Evolutionary conservation across 2,797 vertebrate genomes (phyloP), one percentile per base, ranked within the genome.

Genomic region (Sus cebifrons): DNA sequence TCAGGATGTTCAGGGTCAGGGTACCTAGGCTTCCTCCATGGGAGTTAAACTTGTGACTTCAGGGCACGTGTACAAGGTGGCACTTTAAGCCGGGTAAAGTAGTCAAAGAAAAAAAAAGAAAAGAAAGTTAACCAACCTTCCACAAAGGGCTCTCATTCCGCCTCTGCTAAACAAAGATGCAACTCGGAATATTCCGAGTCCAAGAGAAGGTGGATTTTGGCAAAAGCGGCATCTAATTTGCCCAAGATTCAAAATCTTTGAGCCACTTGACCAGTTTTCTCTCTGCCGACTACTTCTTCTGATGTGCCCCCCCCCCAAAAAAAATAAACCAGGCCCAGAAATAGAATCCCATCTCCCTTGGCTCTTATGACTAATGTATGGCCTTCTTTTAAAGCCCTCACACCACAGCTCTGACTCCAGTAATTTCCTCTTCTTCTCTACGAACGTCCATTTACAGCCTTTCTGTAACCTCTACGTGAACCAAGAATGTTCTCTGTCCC

Each of bases 391-490:
- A 95, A 94, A 97, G 70, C 67, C 52, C 83, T 79, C 32, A 56
- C 40, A 44, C 40, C 73, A 81, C 73, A 62, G 78, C 32, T 84
- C 93, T 40, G 56, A 94, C 88, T 91, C 83, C 29, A 74, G 86
- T 70, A 77, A 94, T 94, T 95, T 96, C 93, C 95, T 96, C 91
- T 21, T 71, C 89, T 79, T 91, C 86, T 65, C 2, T 17, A 29
- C 2, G 68, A 94, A 89, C 13, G 78, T 85, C 84, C 78, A 60
- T 17, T 79, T 81, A 88, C 62, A 82, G 89, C 40, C 81, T 70
- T 86, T 92, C 94, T n/a, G 54, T 92, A 88, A 95, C 89, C 94
- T 92, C 87, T 86, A 13, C 4, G 0, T 95, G 97, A 96, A 96
- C 96, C 23, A 4, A 85, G 65, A 77, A 71, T 10, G 52, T 54